Base-by-base conservation (phyloP, 2,797 vertebrate species). In the Myotis daubentonii region DNA sequence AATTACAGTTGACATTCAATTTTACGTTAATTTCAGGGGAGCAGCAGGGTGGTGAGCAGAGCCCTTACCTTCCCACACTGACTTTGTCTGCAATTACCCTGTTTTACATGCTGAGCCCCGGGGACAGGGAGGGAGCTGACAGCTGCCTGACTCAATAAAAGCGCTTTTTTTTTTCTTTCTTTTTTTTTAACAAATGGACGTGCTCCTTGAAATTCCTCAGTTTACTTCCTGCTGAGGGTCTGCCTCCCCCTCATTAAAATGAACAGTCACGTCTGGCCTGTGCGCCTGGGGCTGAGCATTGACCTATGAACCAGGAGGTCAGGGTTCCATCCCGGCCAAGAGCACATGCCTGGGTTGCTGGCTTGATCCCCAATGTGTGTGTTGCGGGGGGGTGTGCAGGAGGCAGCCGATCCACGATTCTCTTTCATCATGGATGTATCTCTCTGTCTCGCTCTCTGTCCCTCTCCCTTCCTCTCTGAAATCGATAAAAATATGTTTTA, bases 201-300 rank as follows among this genome's bases (percentile, higher is more conserved):
- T 88, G 82, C 70, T 60, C 55, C 55, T n/a, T 12, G 28, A 33
- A 30, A 44, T 94, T 93, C 91, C 91, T 68, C 91, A 44, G 66
- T 28, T n/a, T 15, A 22, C 78, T 87, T 87, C 80, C 55, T 17
- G 44, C 75, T 0, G 4, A 47, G 30, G 23, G 3, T 53, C 30
- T 6, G 10, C 44, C 79, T 93, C 55, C 51, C 65, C 33, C 36
- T 44, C 44, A 6, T 22, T 36, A 16, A 33, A 17, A 25, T 15
- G 28, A 76, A 57, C 55, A 25, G 55, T 25, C 23, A 1, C 1
- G 55, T 23, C 1, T 5, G 13, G 28, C 20, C 53, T 55, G 20
- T 5, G 49, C 4, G 55, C 23, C 23, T 25, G 55, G 55, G 9
- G 9, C 55, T 57, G 55, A 23, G 55, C 22, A 0, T 57, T 23